Evolutionary conservation across 2,888 invertebrate species (phyloP), one percentile per base, ranked within the genome.

Genomic region (Tanytarsus gracilentus): DNA sequence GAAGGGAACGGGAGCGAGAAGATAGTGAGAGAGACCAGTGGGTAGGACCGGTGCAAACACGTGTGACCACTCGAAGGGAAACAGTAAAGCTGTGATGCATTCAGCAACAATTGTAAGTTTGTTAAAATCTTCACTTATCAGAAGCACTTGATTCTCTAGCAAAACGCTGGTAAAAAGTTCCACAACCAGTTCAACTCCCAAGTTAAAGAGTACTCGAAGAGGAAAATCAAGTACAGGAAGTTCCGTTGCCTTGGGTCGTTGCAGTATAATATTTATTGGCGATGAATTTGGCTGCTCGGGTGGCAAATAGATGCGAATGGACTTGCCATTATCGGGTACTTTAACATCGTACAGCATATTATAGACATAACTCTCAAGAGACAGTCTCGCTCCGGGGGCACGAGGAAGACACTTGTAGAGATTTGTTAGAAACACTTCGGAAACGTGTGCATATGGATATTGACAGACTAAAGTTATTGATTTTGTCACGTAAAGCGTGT

Each of bases 31-130:
- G 63, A 96, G 77, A 16, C 92, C 88, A 53, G 95, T 90, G 1
- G 99, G 99, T 67, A 99, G 77, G 69, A 99, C 96, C 26, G 99
- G 99, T 62, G 98, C 99, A 75, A 99, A 99, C 3, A 99, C 97
- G 73, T 99, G 97, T 58, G 96, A 95, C 99, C 99, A 99, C 25
- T 85, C 79, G 72, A 98, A 99, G 1, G 99, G 99, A 69, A 97
- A 88, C 36, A 97, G 76, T 23, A 99, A 77, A 0, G 90, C 81
- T 3, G 88, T 88, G 66, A 97, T 82, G 67, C 94, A 88, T 75
- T 99, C 99, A 4, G 97, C 91, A 14, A 99, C 94, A 64, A 96
- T 78, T 95, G 98, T 98, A 67, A 99, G 76, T 70, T 88, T 87
- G 76, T 95, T 91, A 75, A 90, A 91, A 77, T 96, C 97, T 75